Percentiles rank a stretch among this genome's conserved stretches.
Conservation (phyloP, 2,113 vertebrate species). For the Clarias gariepinus region DNA sequence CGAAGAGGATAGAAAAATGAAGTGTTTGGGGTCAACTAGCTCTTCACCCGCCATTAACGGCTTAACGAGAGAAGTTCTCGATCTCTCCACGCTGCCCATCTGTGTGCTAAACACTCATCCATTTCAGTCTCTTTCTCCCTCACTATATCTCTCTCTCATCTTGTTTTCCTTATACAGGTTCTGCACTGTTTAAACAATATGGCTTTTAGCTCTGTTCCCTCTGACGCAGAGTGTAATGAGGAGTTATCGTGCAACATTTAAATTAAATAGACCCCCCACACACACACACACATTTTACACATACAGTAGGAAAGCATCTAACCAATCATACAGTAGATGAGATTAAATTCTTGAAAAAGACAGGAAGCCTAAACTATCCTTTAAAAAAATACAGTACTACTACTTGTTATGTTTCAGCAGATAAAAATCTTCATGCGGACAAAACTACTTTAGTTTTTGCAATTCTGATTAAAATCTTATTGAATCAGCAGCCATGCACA, state of each 20-base stretch:
- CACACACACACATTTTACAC: too few species aligned
- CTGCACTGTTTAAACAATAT: neutral
- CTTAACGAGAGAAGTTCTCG: constrained; percentile 40
- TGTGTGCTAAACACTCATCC: constrained; percentile 29
- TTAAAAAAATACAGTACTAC: too few species aligned
- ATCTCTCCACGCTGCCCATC: constrained; percentile 39
- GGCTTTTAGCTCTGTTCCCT: neutral
- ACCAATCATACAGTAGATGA: too few species aligned
- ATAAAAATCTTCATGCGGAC: too few species aligned
- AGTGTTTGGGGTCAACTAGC: constrained; percentile 41
- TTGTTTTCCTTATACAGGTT: neutral
- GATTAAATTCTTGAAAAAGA: too few species aligned
- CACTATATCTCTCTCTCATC: constrained; percentile 12
- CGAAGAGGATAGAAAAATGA: constrained; percentile 16
- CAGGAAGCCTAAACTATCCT: too few species aligned
- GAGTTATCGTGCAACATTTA: constrained; percentile 8
- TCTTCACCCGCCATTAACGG: constrained; percentile 24
- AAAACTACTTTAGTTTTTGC: too few species aligned
- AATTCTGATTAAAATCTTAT: too few species aligned
- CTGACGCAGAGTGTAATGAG: constrained; percentile 15
- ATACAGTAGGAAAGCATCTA: too few species aligned
- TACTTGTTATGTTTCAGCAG: too few species aligned
- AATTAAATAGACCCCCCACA: neutral
- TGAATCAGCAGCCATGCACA: too few species aligned
- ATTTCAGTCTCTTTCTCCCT: constrained; percentile 18